phyloP scores from a whole-genome alignment of 2,113 vertebrate species.

The Prolemur simus region DNA sequence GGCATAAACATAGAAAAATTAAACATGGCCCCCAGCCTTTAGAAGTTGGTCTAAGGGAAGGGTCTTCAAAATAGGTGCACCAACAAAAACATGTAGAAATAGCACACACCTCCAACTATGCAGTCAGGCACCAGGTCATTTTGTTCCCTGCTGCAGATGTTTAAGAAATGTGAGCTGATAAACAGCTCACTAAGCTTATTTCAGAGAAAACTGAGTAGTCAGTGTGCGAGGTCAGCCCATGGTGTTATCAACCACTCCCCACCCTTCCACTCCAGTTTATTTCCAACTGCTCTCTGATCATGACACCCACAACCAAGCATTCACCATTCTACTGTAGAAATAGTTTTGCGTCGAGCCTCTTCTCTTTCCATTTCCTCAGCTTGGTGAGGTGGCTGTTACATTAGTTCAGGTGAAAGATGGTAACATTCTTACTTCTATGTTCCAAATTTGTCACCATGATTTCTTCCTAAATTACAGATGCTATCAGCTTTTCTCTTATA shows the following conservation, averaged over 20 bases:
- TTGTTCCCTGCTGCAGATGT: neutral
- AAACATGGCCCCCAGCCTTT: neutral
- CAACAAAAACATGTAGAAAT: neutral
- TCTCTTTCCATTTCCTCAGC: neutral
- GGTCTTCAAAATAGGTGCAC: neutral
- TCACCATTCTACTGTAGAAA: neutral
- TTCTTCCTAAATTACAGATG: neutral
- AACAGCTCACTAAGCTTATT: neutral
- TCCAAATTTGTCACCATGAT: neutral
- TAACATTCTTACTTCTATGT: neutral
- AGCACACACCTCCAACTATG: neutral
- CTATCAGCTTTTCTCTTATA: neutral
- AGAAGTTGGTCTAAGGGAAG: neutral
- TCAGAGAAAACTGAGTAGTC: neutral
- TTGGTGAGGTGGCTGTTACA: neutral
- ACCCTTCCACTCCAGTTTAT: neutral
- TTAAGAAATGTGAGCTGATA: neutral
- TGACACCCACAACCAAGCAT: neutral
- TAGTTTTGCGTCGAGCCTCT: neutral
- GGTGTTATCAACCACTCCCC: neutral
- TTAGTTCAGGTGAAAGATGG: neutral
- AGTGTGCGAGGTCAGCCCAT: no score
- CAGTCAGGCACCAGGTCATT: neutral
- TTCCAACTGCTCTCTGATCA: neutral
- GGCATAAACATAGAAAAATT: neutral